Percentiles rank a stretch among this genome's conserved stretches.
These are phyloP conservation scores for Varecia variegata DNA, from an alignment of 2,797 vertebrate genomes.

Conservation along the genomic window DNA sequence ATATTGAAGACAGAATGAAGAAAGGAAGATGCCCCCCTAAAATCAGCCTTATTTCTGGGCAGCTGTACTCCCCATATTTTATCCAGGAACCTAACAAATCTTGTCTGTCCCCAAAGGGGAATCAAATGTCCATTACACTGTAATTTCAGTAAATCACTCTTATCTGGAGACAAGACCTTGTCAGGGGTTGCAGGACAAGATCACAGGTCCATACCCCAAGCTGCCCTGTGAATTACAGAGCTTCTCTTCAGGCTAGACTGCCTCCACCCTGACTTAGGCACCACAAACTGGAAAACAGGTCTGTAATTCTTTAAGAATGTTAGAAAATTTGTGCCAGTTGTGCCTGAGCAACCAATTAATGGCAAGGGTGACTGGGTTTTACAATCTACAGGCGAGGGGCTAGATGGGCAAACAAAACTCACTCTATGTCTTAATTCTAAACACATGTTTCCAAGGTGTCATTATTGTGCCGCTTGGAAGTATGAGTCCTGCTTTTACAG, in stretches of 20 bases:
- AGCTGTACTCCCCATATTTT: conserved; percentile 10
- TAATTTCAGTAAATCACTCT: conserved; percentile 6
- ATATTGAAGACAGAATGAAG: background rate
- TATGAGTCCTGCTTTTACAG: background rate
- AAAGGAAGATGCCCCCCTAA: background rate
- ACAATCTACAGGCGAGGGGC: background rate
- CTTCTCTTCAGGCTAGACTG: conserved; percentile 16
- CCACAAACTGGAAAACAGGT: conserved; percentile 46
- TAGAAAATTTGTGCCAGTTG: background rate
- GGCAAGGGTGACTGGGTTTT: background rate
- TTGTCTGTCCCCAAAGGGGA: background rate
- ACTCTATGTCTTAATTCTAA: background rate
- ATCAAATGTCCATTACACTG: background rate
- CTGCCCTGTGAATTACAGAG: background rate
- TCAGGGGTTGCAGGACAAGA: background rate
- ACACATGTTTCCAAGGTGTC: background rate
- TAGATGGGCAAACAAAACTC: background rate
- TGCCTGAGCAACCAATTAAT: background rate
- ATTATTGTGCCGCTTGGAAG: background rate
- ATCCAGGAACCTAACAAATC: conserved; percentile 1
- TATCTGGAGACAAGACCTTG: conserved; percentile 18
- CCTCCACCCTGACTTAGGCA: background rate
- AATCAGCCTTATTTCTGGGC: background rate
- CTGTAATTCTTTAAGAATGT: conserved; percentile 54
- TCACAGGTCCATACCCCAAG: accelerated